These are phyloP conservation scores for Sorex fumeus DNA, from an alignment of 2,113 vertebrate species.

Conservation along the genomic window DNA sequence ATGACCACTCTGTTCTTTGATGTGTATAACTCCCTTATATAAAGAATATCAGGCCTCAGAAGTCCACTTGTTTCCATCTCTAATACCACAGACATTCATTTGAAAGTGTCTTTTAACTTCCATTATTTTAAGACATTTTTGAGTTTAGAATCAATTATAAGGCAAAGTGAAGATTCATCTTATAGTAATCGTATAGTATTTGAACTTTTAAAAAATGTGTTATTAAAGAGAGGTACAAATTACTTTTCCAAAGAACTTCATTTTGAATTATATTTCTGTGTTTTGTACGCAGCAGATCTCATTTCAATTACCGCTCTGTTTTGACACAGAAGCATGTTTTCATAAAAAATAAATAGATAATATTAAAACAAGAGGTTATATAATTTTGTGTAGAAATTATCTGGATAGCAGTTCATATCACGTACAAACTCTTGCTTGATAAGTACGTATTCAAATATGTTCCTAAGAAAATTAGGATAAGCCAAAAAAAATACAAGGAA, in stretches of 20 bases:
- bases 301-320: constrained; percentile 33
- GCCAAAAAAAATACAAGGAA: not conserved
- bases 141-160: constrained; percentile 35
- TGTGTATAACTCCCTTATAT: not conserved
- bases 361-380: not conserved
- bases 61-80: constrained; percentile 27
- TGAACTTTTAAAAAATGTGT: not conserved
- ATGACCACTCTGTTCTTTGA: constrained; percentile 55
- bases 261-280: constrained; percentile 39
- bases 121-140: constrained; percentile 45
- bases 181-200: not conserved
- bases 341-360: constrained; percentile 17
- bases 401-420: constrained; percentile 39
- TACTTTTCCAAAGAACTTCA: not conserved
- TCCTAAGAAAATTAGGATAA: constrained; percentile 40
- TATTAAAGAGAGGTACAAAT: constrained; percentile 24
- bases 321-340: constrained; percentile 25
- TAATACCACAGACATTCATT: not conserved
- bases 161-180: not conserved
- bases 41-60: constrained; percentile 22
- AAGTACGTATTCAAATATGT: not conserved
- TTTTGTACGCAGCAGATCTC: not conserved
- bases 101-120: constrained; percentile 18
- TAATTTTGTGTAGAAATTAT: constrained; percentile 55
- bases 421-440: constrained; percentile 61